Percentiles rank a stretch among this genome's conserved stretches.
Evolutionary conservation across 30 jellyfish, hydroid and myxozoan genomes (phyloP).

Genomic region (Chrysaora quinquecirrha): DNA sequence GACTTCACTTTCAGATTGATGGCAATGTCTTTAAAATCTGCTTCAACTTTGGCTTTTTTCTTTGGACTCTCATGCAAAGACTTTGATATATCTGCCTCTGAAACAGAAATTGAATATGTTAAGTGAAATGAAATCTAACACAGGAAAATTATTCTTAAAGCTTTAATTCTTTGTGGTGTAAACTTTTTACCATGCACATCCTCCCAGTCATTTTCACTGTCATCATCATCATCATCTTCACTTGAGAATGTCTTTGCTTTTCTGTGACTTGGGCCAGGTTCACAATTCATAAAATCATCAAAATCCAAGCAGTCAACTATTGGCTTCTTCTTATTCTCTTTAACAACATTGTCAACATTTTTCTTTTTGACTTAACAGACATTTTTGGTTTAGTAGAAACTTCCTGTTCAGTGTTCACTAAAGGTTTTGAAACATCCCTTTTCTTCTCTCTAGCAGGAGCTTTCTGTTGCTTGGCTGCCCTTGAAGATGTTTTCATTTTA

Average conservation of each 20-base stretch:
- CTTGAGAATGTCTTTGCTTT: neutral
- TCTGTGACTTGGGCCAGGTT: constrained; percentile 18
- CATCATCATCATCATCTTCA: constrained; percentile 36
- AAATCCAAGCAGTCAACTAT: neutral
- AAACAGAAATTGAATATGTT: too few species aligned
- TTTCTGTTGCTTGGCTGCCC: neutral
- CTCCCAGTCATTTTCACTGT: constrained; percentile 86
- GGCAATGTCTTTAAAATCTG: constrained; percentile 67
- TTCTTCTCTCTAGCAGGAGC: neutral
- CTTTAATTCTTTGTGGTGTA: too few species aligned
- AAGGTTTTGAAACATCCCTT: neutral
- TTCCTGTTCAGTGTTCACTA: neutral
- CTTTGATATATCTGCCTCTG: constrained; percentile 65
- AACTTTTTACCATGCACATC: constrained; percentile 94
- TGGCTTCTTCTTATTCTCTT: neutral
- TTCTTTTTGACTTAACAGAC: too few species aligned
- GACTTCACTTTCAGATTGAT: constrained; percentile 77
- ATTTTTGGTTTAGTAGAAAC: neutral
- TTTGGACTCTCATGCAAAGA: constrained; percentile 60
- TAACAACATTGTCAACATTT: neutral
- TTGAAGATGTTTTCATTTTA: neutral
- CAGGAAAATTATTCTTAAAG: too few species aligned
- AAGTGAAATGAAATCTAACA: too few species aligned
- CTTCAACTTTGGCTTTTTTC: constrained; percentile 52
- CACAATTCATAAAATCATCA: neutral